These are phyloP conservation scores for Onychostruthus taczanowskii DNA, from an alignment of 2,113 vertebrate genomes.

Conservation along the genomic window DNA sequence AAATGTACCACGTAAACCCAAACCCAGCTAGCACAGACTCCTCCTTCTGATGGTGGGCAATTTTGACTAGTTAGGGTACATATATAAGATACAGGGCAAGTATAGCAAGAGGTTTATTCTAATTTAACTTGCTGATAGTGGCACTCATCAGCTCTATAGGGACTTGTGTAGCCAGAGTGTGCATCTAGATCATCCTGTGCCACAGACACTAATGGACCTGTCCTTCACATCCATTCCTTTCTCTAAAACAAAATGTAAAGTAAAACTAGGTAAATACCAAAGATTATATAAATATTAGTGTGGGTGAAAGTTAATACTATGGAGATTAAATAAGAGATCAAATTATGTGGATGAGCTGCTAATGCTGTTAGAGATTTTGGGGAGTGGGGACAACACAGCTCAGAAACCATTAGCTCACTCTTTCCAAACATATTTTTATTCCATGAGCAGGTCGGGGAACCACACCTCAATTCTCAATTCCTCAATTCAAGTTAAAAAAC, in stretches of 20 bases:
- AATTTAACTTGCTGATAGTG: background rate
- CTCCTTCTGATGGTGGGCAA: background rate
- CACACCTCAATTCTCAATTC: background rate
- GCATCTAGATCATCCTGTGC: background rate
- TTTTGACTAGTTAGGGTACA: background rate
- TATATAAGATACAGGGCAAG: background rate
- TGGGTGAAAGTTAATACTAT: background rate
- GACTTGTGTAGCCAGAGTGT: background rate
- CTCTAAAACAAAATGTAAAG: background rate
- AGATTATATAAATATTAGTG: background rate
- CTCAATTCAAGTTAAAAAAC: background rate
- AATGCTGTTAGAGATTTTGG: background rate
- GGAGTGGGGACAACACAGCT: background rate
- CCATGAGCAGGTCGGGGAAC: background rate
- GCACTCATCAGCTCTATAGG: background rate
- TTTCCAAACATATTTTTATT: slow-evolving; percentile 19
- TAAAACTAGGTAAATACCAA: background rate
- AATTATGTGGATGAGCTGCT: background rate
- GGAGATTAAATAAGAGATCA: background rate
- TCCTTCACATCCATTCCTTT: background rate
- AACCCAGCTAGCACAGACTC: background rate
- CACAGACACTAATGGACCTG: background rate
- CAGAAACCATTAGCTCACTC: slow-evolving; percentile 4
- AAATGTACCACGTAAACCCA: background rate
- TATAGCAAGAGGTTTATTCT: background rate